Percentiles rank a stretch among this genome's conserved stretches.
Conservation (phyloP, 2,113 vertebrate genomes). For the Phylloscopus trochiloides region DNA sequence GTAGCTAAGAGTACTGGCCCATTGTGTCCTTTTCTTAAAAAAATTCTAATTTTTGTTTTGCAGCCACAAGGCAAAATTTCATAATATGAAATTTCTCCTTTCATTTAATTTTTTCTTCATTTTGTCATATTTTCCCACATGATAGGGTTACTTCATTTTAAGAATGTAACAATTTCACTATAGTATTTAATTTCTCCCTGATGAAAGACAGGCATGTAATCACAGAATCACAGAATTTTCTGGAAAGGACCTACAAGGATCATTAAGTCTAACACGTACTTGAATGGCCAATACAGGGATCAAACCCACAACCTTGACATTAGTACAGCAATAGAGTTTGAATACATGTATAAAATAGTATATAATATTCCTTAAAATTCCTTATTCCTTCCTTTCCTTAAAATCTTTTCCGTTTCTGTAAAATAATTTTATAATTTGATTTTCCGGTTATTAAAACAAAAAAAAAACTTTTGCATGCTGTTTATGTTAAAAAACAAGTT, state of each 20-base stretch:
- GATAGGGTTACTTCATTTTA: neutral
- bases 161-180: neutral
- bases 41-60: neutral
- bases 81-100: neutral
- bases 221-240: neutral
- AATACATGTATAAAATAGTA: neutral
- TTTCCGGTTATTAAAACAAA: neutral
- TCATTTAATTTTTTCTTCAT: neutral
- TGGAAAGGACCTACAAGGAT: neutral
- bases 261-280: fast-evolving
- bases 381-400: neutral
- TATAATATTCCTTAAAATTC: too few species aligned
- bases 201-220: neutral
- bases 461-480: neutral
- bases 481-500: neutral
- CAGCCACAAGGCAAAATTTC: neutral
- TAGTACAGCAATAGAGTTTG: neutral
- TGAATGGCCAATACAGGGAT: neutral
- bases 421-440: neutral
- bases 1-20: neutral
- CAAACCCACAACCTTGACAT: neutral
- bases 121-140: neutral
- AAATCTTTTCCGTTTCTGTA: neutral
- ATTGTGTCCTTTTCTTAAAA: neutral
- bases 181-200: neutral